Conservation (phyloP, 1,140 invertebrate genomes). For the Pomphorhynchus laevis region DNA sequence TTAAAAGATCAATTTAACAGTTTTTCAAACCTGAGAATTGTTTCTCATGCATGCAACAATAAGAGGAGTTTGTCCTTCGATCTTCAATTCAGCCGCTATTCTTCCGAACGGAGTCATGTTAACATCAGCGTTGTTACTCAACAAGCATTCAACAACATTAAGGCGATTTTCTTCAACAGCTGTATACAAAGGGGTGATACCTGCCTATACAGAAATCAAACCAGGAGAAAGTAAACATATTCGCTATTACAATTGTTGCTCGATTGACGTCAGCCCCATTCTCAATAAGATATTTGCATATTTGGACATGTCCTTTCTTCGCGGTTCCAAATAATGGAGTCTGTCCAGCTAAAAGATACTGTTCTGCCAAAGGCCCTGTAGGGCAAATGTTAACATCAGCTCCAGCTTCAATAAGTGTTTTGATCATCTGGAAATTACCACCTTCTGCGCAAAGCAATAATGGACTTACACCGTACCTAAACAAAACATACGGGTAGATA, state of each 20-base stretch:
- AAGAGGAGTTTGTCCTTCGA: slow-evolving; percentile 5
- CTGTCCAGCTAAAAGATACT: slow-evolving; percentile 8
- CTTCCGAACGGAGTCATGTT: slow-evolving; percentile 21
- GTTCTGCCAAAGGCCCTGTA: slow-evolving; percentile 5
- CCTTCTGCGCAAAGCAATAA: slow-evolving; percentile 8
- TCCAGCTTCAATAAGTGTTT: slow-evolving; percentile 1
- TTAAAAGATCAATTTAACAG: no score
- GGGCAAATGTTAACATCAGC: slow-evolving; percentile 9
- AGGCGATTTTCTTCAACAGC: slow-evolving; percentile 47
- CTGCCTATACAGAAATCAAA: slow-evolving; percentile 2
- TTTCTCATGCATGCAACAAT: slow-evolving; percentile 10
- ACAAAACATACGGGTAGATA: no score
- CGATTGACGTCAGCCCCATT: slow-evolving; percentile 6
- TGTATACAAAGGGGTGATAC: slow-evolving; percentile 39
- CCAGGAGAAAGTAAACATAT: no score
- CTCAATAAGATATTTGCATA: slow-evolving; percentile 8
- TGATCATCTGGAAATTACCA: slow-evolving; percentile 7
- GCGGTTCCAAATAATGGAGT: slow-evolving; percentile 9
- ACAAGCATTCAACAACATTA: slow-evolving; percentile 33
- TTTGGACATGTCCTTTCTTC: slow-evolving; percentile 8
- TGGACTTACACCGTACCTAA: slow-evolving; percentile 7
- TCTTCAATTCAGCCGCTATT: background rate
- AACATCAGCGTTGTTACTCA: slow-evolving; percentile 35
- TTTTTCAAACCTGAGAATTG: slow-evolving; percentile 3
- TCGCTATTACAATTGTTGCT: slow-evolving; percentile 5